phyloP scores from a whole-genome alignment of 2,113 vertebrate species.

The Sapayoa aenigma region DNA sequence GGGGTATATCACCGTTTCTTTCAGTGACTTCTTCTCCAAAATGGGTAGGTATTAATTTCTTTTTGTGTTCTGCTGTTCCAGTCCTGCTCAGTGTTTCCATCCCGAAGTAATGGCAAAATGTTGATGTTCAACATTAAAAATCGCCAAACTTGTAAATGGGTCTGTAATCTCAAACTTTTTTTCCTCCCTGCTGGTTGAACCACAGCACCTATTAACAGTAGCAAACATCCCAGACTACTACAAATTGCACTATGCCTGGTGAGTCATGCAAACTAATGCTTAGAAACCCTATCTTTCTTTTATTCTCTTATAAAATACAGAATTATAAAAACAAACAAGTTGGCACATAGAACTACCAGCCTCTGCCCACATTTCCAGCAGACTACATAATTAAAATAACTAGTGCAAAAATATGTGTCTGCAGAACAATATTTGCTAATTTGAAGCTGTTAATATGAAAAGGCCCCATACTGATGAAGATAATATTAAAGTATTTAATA shows the following conservation, averaged over 20 bases:
- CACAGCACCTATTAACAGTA: constrained; percentile 2
- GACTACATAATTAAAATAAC: constrained; percentile 63
- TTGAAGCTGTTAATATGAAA: constrained; percentile 26
- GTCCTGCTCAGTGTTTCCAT: not conserved
- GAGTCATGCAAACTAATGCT: constrained; percentile 25
- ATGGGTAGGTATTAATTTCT: not conserved
- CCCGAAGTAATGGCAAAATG: not conserved
- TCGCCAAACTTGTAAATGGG: not conserved
- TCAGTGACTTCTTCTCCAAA: not conserved
- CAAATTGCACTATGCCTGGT: constrained; percentile 3
- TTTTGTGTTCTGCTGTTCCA: not conserved
- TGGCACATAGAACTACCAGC: constrained; percentile 26
- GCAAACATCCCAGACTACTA: constrained; percentile 17
- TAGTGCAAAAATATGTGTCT: constrained; percentile 29
- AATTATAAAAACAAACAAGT: constrained; percentile 61
- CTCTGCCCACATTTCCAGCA: constrained; percentile 23
- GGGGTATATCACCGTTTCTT: not conserved
- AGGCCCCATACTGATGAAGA: constrained; percentile 10
- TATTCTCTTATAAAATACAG: constrained; percentile 59
- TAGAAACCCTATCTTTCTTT: constrained; percentile 44
- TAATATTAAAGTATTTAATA: constrained; percentile 27
- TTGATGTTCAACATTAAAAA: not conserved
- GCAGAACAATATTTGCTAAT: constrained; percentile 29
- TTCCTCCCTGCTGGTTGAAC: not conserved
- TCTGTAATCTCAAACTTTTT: not conserved